Evolutionary conservation across 2,113 vertebrate species (phyloP).

Genomic region (Cyphomyrus plagiostoma): DNA sequence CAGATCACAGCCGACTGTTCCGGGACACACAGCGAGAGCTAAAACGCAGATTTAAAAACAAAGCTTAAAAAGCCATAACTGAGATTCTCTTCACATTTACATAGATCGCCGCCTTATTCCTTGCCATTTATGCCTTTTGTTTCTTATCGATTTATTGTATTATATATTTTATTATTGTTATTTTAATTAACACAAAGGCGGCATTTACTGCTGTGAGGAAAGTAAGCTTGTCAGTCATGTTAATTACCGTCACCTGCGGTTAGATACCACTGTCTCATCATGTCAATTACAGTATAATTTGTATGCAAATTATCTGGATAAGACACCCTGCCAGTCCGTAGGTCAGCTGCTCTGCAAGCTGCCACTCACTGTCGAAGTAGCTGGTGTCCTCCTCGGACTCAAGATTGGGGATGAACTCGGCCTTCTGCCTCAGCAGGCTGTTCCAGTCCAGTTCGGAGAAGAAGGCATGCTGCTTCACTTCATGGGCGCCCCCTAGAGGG

Average conservation of each 20-base stretch:
- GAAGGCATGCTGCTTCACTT: conserved; percentile 83
- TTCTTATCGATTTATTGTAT: neutral
- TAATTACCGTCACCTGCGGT: neutral
- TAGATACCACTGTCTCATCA: neutral
- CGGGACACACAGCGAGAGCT: neutral
- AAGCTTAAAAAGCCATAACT: neutral
- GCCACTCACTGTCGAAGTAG: conserved; percentile 82
- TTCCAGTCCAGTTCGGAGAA: conserved; percentile 87
- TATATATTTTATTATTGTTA: neutral
- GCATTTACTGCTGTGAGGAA: neutral
- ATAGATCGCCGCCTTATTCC: neutral
- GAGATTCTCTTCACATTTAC: neutral
- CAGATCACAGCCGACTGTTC: neutral
- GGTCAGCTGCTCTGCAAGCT: neutral
- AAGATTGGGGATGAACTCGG: conserved; percentile 84
- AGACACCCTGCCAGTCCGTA: neutral
- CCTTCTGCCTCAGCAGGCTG: conserved; percentile 83
- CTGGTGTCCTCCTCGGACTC: conserved; percentile 94
- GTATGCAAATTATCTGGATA: neutral
- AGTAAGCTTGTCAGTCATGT: neutral
- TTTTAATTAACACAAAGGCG: neutral
- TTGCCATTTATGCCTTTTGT: neutral
- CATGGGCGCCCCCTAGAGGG: conserved; percentile 73
- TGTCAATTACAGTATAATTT: neutral
- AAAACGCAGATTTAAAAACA: neutral